These are phyloP conservation scores for Eurois occulta DNA, from an alignment of 2,888 invertebrate species.

Conservation along the genomic window DNA sequence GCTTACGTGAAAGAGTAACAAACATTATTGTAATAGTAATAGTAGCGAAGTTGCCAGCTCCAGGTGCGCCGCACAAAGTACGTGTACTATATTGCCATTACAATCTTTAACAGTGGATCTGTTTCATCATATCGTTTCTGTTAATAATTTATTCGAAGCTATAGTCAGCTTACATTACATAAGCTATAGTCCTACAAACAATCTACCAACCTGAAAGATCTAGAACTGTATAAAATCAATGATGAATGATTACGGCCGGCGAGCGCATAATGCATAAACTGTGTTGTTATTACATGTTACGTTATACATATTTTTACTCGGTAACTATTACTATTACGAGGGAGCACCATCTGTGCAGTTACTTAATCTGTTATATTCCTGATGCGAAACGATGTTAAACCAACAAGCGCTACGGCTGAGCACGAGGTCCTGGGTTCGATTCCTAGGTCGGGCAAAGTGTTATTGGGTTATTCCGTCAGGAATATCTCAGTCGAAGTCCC, in stretches of 20 bases:
- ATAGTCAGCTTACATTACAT: slow-evolving; percentile 7
- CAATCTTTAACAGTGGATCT: no score
- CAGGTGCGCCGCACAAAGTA: no score
- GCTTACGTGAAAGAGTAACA: no score
- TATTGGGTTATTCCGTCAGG: no score
- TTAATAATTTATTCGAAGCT: neutral
- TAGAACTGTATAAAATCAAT: slow-evolving; percentile 49
- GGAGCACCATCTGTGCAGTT: slow-evolving; percentile 33
- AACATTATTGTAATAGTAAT: no score
- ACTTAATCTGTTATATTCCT: slow-evolving; percentile 44
- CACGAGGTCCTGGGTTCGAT: no score
- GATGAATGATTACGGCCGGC: slow-evolving; percentile 49
- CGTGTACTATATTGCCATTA: no score
- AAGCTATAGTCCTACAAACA: slow-evolving; percentile 22
- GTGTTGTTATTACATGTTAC: slow-evolving; percentile 51
- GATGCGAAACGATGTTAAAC: slow-evolving; percentile 20
- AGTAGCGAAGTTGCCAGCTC: no score
- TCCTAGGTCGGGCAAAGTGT: no score
- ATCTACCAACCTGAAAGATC: slow-evolving; percentile 35
- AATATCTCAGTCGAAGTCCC: no score
- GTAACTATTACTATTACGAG: slow-evolving; percentile 57
- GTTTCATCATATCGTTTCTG: neutral
- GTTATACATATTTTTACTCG: slow-evolving; percentile 43
- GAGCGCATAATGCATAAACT: slow-evolving; percentile 51
- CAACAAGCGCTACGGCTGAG: no score